Percentiles rank a stretch among this genome's conserved stretches.
Conservation (phyloP, 2,113 vertebrate genomes). For the Rafetus swinhoei region DNA sequence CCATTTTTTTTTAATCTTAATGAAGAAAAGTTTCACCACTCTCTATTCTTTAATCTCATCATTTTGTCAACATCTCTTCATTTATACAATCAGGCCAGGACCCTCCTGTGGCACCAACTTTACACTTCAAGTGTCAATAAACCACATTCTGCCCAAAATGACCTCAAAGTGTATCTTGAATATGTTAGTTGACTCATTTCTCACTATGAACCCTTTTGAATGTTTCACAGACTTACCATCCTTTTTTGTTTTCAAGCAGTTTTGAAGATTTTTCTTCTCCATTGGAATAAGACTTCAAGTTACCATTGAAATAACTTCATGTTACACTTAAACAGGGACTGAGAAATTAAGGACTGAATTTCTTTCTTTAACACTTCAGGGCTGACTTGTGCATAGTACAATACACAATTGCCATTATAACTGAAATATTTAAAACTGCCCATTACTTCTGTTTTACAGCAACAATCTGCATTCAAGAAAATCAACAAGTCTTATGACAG, state of each 20-base stretch:
- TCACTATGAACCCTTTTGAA: neutral
- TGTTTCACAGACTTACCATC: neutral
- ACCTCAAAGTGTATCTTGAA: conserved; percentile 28
- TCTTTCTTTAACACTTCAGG: neutral
- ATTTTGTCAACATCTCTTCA: neutral
- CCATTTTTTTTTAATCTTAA: accelerated
- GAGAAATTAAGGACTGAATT: neutral
- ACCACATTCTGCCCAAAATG: conserved; percentile 32
- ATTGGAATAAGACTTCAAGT: neutral
- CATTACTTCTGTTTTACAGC: neutral
- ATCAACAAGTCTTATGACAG: neutral
- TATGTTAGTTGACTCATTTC: neutral
- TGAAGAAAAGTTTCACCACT: neutral
- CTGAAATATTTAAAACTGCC: neutral
- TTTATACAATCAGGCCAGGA: neutral
- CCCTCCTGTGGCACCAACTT: neutral
- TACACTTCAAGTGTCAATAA: neutral
- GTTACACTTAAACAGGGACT: neutral
- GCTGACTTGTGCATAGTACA: neutral
- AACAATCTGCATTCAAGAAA: neutral
- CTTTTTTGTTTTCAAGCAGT: neutral
- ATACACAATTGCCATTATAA: neutral
- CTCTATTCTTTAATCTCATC: neutral
- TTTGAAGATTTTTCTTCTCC: neutral
- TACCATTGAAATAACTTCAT: neutral